Evolutionary conservation across 2,888 invertebrate species (phyloP).

Genomic region (Folsomia manolachei): DNA sequence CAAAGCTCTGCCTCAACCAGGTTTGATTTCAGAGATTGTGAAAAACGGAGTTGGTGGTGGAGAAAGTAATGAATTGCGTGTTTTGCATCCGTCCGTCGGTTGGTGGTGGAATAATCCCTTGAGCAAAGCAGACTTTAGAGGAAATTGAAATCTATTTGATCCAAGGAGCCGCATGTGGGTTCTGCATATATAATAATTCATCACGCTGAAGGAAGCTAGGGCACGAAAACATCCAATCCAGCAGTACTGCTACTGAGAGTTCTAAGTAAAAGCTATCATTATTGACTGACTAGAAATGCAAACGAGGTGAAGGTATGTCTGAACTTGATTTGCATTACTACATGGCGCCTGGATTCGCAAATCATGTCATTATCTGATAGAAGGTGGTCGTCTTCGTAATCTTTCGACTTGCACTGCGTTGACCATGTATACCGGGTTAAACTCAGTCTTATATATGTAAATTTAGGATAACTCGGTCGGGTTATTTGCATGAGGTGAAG

Average conservation of each 20-base stretch:
- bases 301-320: too few relatives aligned
- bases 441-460: too few relatives aligned
- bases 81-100: not conserved
- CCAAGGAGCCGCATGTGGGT: not conserved
- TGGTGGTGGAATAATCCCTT: not conserved
- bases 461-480: too few relatives aligned
- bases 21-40: not conserved
- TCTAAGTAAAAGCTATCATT: too few relatives aligned
- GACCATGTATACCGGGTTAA: too few relatives aligned
- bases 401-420: too few relatives aligned
- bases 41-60: not conserved
- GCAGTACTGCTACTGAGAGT: not conserved
- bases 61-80: not conserved
- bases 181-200: not conserved
- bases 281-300: too few relatives aligned
- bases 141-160: conserved; percentile 7
- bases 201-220: too few relatives aligned
- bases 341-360: not conserved
- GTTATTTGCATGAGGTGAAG: too few relatives aligned
- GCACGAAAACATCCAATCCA: too few relatives aligned
- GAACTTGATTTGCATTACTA: not conserved
- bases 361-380: too few relatives aligned
- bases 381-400: too few relatives aligned
- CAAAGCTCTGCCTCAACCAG: not conserved
- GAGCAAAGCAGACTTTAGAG: not conserved